Evolutionary conservation across 2,888 invertebrate genomes (phyloP).

Genomic region (Synergus laeviventris): DNA sequence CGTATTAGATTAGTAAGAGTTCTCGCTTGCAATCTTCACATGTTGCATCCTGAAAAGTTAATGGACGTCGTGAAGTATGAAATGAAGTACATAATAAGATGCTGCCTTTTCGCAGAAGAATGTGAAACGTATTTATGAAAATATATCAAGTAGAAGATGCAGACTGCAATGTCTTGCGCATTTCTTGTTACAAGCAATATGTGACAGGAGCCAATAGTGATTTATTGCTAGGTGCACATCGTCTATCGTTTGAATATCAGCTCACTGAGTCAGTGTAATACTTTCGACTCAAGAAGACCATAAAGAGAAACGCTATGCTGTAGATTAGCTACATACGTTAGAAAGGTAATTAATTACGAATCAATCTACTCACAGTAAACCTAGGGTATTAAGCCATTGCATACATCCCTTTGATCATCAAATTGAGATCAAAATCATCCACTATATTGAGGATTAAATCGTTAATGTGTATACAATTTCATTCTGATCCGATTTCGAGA

Average conservation of each 20-base stretch:
- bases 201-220: slow-evolving; percentile 48
- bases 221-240: slow-evolving; percentile 37
- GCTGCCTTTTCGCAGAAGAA: slow-evolving; percentile 48
- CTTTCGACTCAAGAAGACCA: neutral
- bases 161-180: slow-evolving; percentile 42
- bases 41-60: neutral
- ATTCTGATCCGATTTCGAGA: no score
- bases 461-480: no score
- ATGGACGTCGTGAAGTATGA: slow-evolving; percentile 46
- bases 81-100: slow-evolving; percentile 52
- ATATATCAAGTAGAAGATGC: slow-evolving; percentile 45
- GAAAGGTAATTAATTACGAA: neutral
- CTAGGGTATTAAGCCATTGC: no score
- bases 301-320: neutral
- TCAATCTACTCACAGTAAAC: neutral
- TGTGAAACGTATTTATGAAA: slow-evolving; percentile 49
- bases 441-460: no score
- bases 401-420: no score
- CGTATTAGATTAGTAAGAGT: neutral
- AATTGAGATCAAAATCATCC: no score
- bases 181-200: slow-evolving; percentile 18
- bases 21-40: slow-evolving; percentile 4
- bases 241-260: slow-evolving; percentile 24
- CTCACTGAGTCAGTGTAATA: neutral
- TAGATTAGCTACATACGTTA: neutral